Evolutionary conservation across 1,140 invertebrate genomes (phyloP).

Genomic region (Acyrthosiphon pisum): DNA sequence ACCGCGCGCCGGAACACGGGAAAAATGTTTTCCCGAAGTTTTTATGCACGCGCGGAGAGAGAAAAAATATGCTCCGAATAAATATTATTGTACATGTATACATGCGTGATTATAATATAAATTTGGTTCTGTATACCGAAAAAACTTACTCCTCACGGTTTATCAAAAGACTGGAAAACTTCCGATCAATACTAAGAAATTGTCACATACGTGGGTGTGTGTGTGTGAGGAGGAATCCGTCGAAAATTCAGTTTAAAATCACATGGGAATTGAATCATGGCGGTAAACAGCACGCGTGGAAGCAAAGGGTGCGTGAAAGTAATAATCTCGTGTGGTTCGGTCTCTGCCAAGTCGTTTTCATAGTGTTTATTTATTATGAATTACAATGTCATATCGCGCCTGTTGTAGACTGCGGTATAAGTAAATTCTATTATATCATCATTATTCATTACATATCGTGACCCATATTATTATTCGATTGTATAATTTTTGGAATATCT

Average conservation of each 20-base stretch:
- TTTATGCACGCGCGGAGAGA: not conserved
- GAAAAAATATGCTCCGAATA: not conserved
- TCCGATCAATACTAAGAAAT: constrained; percentile 23
- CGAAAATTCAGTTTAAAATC: not conserved
- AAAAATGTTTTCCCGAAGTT: constrained; percentile 33
- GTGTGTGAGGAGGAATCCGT: not conserved
- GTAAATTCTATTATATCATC: not conserved
- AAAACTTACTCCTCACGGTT: constrained; percentile 38
- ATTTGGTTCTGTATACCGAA: not conserved
- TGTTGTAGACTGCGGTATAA: not conserved
- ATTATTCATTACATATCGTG: not conserved
- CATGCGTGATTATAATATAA: not conserved
- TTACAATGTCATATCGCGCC: not conserved
- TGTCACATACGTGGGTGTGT: not conserved
- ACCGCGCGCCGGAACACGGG: not conserved
- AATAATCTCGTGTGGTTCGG: not conserved
- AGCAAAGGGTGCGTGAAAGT: not conserved
- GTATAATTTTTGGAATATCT: not conserved
- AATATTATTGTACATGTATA: not conserved
- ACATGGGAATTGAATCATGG: not conserved
- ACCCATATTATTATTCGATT: not conserved
- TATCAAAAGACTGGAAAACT: constrained; percentile 29
- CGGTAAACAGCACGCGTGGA: not conserved
- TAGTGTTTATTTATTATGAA: not conserved
- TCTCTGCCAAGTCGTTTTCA: not conserved